These are phyloP conservation scores for Bujurquina vittata DNA, from an alignment of 2,113 vertebrate genomes.

Conservation along the genomic window DNA sequence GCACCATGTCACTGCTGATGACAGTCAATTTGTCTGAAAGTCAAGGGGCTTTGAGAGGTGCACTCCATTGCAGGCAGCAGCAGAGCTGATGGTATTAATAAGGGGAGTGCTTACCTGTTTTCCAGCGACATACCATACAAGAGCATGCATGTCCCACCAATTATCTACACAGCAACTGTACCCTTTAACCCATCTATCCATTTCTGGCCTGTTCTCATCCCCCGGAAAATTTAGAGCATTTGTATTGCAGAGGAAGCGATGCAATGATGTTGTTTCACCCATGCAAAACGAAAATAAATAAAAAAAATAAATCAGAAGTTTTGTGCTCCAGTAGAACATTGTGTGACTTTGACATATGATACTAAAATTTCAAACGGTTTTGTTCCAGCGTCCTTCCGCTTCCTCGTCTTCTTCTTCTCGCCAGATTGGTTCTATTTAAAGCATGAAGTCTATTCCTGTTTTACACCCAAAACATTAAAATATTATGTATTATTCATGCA, in stretches of 20 bases:
- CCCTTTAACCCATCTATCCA: slow-evolving; percentile 15
- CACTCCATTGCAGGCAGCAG: slow-evolving; percentile 29
- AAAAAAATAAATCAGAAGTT: accelerated
- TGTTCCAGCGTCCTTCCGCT: background rate
- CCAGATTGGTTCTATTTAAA: background rate
- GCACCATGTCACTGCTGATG: slow-evolving; percentile 58
- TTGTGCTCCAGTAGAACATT: background rate
- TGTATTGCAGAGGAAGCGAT: background rate
- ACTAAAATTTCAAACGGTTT: background rate
- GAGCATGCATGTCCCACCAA: background rate
- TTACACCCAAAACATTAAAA: background rate
- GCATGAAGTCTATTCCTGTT: background rate
- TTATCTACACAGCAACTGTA: slow-evolving; percentile 15
- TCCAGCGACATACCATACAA: slow-evolving; percentile 2
- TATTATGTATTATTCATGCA: background rate
- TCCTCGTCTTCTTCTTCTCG: too few species aligned
- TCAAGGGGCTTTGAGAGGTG: slow-evolving; percentile 41
- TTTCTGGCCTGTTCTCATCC: background rate
- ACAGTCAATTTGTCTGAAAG: slow-evolving; percentile 63
- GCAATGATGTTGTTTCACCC: background rate
- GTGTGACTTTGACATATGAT: background rate
- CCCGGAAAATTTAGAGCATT: background rate
- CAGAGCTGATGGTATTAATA: slow-evolving; percentile 36
- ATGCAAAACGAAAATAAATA: background rate
- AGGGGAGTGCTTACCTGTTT: slow-evolving; percentile 27